Conservation (phyloP, 1,140 invertebrate genomes). For the Pygmarrhopalites habei region DNA sequence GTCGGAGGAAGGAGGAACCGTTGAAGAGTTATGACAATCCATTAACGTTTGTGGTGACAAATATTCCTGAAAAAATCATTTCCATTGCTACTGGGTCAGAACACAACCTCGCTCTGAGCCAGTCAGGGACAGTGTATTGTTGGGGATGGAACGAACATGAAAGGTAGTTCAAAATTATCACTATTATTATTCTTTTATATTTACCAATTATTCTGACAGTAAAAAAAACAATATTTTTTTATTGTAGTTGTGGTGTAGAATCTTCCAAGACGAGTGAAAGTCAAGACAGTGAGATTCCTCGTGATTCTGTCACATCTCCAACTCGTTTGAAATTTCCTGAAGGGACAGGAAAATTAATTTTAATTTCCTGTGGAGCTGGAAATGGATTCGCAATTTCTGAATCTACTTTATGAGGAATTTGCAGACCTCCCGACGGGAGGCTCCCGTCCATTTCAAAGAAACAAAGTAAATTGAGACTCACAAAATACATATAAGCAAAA, state of each 20-base stretch:
- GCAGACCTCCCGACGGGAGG: no score
- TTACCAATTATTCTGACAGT: no score
- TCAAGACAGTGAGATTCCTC: background rate
- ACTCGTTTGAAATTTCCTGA: conserved; percentile 24
- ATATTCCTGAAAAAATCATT: conserved; percentile 22
- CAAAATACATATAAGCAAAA: no score
- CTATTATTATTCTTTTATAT: no score
- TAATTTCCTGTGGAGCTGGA: conserved; percentile 32
- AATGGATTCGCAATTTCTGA: conserved; percentile 26
- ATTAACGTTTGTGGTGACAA: background rate
- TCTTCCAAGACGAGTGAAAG: background rate
- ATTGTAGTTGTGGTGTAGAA: conserved; percentile 34
- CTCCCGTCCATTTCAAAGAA: no score
- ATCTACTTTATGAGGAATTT: no score
- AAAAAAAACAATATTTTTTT: no score
- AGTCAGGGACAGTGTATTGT: conserved; percentile 27
- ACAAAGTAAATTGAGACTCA: no score
- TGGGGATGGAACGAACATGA: conserved; percentile 40
- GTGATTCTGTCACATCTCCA: conserved; percentile 21
- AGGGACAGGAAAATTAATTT: background rate
- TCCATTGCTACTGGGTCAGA: conserved; percentile 34
- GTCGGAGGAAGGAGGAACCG: conserved; percentile 12
- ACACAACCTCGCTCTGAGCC: conserved; percentile 29
- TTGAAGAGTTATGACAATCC: background rate
- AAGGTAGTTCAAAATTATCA: no score